phyloP scores from a whole-genome alignment of 2,113 vertebrate species.

The Tichodroma muraria region DNA sequence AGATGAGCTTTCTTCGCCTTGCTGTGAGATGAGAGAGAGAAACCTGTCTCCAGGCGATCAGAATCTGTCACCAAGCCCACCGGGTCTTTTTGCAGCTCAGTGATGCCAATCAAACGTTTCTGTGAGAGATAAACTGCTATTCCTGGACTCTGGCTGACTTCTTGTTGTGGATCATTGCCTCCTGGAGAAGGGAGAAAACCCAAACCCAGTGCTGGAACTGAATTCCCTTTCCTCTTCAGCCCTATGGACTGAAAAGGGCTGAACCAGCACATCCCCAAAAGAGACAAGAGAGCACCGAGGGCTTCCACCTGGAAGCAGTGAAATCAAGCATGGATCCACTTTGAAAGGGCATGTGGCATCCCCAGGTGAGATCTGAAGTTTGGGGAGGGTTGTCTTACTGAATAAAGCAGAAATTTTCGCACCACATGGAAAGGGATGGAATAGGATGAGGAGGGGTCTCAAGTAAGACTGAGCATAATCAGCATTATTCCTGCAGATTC shows the following conservation, averaged over 20 bases:
- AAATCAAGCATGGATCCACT: neutral
- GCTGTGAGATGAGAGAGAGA: neutral
- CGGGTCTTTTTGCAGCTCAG: neutral
- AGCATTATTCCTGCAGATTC: neutral
- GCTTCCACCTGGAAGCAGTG: neutral
- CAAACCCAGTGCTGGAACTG: neutral
- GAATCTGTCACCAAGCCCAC: neutral
- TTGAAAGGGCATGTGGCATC: neutral
- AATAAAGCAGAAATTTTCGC: neutral
- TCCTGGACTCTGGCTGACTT: neutral
- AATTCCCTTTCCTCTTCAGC: neutral
- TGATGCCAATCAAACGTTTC: neutral
- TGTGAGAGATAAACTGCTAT: neutral
- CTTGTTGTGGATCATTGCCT: neutral
- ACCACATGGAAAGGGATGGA: neutral
- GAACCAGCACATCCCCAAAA: neutral
- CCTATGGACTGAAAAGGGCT: neutral
- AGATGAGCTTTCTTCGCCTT: neutral
- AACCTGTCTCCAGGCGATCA: neutral
- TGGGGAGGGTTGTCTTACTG: neutral
- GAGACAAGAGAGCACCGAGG: rapidly evolving
- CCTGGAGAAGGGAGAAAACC: neutral
- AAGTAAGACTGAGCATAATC: neutral
- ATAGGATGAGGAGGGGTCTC: neutral
- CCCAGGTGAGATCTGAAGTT: neutral